These are phyloP conservation scores for Haplotaxodon microlepis DNA, from an alignment of 2,113 vertebrate genomes.

Conservation along the genomic window DNA sequence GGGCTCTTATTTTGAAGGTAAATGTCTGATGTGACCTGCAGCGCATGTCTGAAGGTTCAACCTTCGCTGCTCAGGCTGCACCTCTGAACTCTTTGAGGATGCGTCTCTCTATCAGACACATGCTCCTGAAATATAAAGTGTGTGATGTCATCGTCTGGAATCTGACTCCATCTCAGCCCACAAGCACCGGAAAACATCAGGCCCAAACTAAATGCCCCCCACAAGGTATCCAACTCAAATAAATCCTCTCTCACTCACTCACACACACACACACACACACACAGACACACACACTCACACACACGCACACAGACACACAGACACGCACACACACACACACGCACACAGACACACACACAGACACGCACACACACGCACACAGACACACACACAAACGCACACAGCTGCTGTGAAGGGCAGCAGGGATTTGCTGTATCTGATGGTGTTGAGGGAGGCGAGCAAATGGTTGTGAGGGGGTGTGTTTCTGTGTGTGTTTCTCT, in stretches of 20 bases:
- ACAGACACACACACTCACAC: accelerated
- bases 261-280: no score
- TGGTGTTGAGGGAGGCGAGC: neutral
- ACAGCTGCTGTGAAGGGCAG: neutral
- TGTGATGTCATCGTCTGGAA: neutral
- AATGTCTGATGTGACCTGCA: neutral
- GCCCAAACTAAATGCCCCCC: neutral
- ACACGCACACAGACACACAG: accelerated
- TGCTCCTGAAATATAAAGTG: neutral
- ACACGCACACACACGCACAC: accelerated
- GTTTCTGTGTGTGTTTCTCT: neutral
- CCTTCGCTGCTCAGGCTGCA: neutral
- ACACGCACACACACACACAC: accelerated
- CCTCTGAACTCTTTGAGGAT: neutral
- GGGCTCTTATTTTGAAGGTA: neutral
- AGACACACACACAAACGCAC: accelerated
- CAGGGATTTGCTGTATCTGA: neutral
- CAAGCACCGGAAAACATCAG: neutral
- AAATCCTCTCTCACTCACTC: neutral
- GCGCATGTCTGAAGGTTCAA: neutral
- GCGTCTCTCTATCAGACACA: neutral
- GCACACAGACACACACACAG: accelerated
- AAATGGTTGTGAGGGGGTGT: neutral
- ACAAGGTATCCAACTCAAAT: neutral
- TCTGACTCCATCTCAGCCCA: neutral